Evolutionary conservation across 2,113 vertebrate species (phyloP).

Genomic region (Urocynchramus pylzowi): DNA sequence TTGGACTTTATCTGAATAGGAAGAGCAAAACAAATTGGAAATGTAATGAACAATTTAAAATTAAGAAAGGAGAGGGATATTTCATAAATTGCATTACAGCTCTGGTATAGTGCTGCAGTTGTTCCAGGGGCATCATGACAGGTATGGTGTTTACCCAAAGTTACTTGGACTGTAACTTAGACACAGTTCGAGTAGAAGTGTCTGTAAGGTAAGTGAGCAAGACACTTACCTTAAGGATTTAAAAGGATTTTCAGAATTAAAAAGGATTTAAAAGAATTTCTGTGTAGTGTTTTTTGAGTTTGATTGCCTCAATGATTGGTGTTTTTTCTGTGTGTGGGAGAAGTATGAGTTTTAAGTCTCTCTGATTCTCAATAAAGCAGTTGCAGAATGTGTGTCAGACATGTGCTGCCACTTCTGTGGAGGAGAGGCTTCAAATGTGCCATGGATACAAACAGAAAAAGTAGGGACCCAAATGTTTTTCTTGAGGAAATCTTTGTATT

Average conservation of each 20-base stretch:
- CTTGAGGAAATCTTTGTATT: neutral
- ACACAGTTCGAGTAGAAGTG: neutral
- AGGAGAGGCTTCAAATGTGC: neutral
- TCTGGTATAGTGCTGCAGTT: neutral
- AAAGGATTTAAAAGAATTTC: neutral
- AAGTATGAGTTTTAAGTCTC: neutral
- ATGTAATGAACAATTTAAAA: neutral
- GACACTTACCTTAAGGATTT: too few species aligned
- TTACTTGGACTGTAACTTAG: neutral
- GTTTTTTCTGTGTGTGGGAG: neutral
- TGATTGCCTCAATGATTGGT: neutral
- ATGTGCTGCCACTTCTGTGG: neutral
- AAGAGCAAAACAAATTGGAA: neutral
- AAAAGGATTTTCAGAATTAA: neutral
- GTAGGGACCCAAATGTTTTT: neutral
- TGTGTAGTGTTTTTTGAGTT: neutral
- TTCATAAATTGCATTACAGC: neutral
- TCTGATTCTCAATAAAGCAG: neutral
- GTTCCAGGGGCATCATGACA: neutral
- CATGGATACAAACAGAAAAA: neutral
- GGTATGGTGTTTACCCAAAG: neutral
- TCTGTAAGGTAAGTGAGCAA: neutral
- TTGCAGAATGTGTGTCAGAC: neutral
- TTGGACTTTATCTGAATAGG: neutral
- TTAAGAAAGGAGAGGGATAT: neutral